Evolutionary conservation across 1,140 invertebrate genomes (phyloP).

Genomic region (Druon quercuslanigerum): DNA sequence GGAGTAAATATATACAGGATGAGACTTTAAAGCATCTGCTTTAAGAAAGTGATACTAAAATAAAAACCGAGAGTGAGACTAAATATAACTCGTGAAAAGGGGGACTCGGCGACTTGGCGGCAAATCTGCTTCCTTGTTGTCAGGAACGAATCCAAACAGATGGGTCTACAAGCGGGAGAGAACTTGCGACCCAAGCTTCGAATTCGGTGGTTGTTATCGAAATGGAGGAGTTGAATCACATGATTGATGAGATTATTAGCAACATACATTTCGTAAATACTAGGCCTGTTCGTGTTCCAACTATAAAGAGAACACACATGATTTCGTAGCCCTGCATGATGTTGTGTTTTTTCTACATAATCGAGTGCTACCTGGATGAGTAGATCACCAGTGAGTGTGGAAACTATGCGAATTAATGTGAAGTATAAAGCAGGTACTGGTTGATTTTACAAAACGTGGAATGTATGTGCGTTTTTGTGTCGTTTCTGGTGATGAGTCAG

Average conservation of each 20-base stretch:
- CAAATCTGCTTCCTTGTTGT: conserved; percentile 67
- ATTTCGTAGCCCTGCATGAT: no score
- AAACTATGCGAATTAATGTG: no score
- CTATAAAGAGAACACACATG: no score
- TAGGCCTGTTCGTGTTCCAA: no score
- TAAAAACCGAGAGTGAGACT: conserved; percentile 73
- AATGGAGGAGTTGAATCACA: conserved; percentile 72
- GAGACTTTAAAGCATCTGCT: conserved; percentile 73
- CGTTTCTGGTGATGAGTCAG: no score
- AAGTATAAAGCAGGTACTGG: no score
- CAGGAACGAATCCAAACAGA: conserved; percentile 73
- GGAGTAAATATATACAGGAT: conserved; percentile 67
- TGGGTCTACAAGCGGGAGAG: conserved; percentile 78
- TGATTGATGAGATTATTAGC: conserved; percentile 71
- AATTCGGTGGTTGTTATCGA: conserved; percentile 71
- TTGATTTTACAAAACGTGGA: no score
- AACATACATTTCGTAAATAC: conserved; percentile 37
- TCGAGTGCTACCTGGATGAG: no score
- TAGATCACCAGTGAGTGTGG: no score
- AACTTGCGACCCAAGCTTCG: conserved; percentile 78
- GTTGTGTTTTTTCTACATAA: no score
- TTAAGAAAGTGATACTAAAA: conserved; percentile 62
- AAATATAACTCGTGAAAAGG: conserved; percentile 60
- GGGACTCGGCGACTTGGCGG: conserved; percentile 62
- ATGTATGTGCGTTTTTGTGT: no score